Conservation (phyloP, 1,140 invertebrate species). For the Cherax destructor region DNA sequence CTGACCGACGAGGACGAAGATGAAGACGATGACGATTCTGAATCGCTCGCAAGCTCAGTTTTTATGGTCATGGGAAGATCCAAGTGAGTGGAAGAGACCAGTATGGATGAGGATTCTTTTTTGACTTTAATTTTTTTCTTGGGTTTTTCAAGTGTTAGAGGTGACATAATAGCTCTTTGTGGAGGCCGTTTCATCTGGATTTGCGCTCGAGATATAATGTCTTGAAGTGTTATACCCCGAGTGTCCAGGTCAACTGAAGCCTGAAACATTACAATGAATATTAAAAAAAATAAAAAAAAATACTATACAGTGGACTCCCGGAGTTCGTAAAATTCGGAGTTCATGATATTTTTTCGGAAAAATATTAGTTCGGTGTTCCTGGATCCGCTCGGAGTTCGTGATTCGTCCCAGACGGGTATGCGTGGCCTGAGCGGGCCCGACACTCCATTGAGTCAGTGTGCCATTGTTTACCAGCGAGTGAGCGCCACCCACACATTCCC, state of each 20-base stretch:
- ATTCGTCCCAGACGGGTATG: no score
- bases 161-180: slow-evolving; percentile 35
- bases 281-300: not conserved
- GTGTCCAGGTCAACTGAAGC: slow-evolving; percentile 75
- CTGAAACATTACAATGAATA: not conserved
- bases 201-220: slow-evolving; percentile 79
- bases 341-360: no score
- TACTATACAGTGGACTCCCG: no score
- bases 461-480: no score
- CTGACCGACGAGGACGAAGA: slow-evolving; percentile 48
- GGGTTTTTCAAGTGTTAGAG: slow-evolving; percentile 38
- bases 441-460: no score
- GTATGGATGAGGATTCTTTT: slow-evolving; percentile 50
- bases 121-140: slow-evolving; percentile 70
- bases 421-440: no score
- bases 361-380: no score
- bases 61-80: slow-evolving; percentile 20
- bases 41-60: slow-evolving; percentile 30
- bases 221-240: slow-evolving; percentile 79
- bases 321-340: no score
- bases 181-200: slow-evolving; percentile 75
- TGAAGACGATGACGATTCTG: slow-evolving; percentile 47
- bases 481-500: no score
- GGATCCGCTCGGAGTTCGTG: no score
- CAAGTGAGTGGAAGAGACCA: not conserved